Evolutionary conservation across 2,113 vertebrate species (phyloP).

Genomic region (Guaruba guarouba): DNA sequence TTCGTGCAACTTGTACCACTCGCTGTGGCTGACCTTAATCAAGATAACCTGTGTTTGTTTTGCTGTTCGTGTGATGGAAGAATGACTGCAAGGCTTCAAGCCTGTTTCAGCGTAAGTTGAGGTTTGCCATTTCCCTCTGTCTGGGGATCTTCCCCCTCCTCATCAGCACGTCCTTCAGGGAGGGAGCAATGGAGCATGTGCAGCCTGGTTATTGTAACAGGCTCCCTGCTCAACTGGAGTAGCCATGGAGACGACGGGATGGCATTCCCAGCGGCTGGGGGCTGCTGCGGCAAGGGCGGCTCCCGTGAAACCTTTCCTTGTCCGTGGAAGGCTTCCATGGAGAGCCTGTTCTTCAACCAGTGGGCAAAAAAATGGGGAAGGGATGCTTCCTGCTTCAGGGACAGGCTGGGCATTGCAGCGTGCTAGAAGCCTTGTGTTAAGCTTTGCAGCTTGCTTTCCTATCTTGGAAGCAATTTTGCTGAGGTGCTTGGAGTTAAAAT

Average conservation of each 20-base stretch:
- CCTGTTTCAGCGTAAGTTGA: not conserved
- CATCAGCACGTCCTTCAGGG: fast-evolving
- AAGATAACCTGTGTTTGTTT: not conserved
- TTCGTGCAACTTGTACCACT: fast-evolving
- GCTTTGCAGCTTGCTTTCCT: not conserved
- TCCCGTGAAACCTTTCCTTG: not conserved
- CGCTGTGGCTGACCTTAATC: not conserved
- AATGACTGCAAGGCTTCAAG: not conserved
- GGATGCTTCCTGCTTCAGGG: fast-evolving
- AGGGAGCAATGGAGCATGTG: fast-evolving
- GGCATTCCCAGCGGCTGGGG: not conserved
- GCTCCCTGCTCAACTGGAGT: not conserved
- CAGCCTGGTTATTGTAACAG: not conserved
- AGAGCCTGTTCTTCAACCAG: not conserved
- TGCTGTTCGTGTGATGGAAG: not conserved
- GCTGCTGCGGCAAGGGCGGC: not conserved
- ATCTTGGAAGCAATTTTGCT: not conserved
- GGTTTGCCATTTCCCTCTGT: not conserved
- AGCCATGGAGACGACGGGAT: not conserved
- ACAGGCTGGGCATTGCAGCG: fast-evolving
- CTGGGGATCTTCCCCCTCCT: not conserved
- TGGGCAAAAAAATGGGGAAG: not conserved
- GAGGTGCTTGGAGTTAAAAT: not conserved
- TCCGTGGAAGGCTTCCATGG: not conserved
- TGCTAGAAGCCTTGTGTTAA: not conserved